Percentiles rank a stretch among this genome's conserved stretches.
These are phyloP conservation scores for Rambutsinella grinnellia DNA, from an alignment of 2,888 invertebrate genomes.

Conservation along the genomic window DNA sequence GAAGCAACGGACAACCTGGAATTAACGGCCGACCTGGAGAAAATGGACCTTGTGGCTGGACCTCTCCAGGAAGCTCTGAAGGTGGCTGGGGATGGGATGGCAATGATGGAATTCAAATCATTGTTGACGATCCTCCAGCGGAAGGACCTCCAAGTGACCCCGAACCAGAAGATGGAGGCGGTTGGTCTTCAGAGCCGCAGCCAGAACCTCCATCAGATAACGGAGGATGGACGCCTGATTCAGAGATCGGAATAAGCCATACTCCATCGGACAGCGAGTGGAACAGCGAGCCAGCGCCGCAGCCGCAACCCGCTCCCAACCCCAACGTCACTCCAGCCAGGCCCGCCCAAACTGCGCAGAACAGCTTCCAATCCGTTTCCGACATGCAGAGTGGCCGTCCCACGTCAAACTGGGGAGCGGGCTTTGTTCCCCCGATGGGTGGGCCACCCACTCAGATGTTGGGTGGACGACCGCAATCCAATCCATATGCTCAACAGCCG, in stretches of 20 bases:
- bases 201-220: neutral
- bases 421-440: slow-evolving; percentile 1
- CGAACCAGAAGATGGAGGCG: too few relatives aligned
- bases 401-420: neutral
- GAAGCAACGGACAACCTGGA: slow-evolving; percentile 19
- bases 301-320: neutral
- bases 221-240: slow-evolving; percentile 20
- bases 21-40: neutral
- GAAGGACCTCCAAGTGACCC: neutral
- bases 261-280: neutral
- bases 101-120: neutral
- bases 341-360: slow-evolving; percentile 11
- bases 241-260: neutral
- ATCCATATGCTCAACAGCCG: neutral
- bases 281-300: neutral
- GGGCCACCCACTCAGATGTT: neutral
- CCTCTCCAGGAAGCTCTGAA: neutral
- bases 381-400: neutral
- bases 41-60: slow-evolving; percentile 18
- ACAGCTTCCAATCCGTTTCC: neutral
- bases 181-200: neutral
- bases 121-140: neutral
- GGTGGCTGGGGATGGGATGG: neutral
- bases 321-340: slow-evolving; percentile 17
- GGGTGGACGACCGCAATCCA: neutral